Percentiles rank a stretch among this genome's conserved stretches.
phyloP scores from a whole-genome alignment of 2,888 invertebrate species.

The Autographa gamma region DNA sequence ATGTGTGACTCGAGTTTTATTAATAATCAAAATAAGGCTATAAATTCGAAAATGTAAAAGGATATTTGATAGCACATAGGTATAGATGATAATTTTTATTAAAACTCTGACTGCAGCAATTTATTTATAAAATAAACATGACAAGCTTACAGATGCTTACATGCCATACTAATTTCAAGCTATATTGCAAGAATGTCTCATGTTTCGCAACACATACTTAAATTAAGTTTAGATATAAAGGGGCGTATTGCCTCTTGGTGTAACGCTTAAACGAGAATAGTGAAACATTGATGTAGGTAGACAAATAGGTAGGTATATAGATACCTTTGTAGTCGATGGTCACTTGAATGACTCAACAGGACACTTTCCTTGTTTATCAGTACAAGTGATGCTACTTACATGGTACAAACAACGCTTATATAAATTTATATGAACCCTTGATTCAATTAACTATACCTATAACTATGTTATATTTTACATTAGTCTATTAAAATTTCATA shows the following conservation, averaged over 20 bases:
- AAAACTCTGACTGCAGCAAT: too few relatives aligned
- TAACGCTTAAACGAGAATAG: conserved; percentile 49
- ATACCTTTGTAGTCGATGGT: too few relatives aligned
- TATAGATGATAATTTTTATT: too few relatives aligned
- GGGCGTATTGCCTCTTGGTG: conserved; percentile 59
- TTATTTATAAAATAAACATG: too few relatives aligned
- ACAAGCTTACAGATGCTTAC: too few relatives aligned
- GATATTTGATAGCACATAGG: too few relatives aligned
- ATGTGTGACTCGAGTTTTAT: conserved; percentile 57
- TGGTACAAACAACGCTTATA: background rate
- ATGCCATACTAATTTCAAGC: too few relatives aligned
- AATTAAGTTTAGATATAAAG: conserved; percentile 56
- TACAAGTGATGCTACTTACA: conserved; percentile 10
- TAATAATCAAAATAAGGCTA: background rate
- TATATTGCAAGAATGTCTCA: conserved; percentile 39
- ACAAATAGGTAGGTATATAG: too few relatives aligned
- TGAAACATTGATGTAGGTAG: conserved; percentile 35
- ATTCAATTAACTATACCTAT: conserved; percentile 40
- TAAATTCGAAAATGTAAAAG: background rate
- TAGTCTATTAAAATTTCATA: conserved; percentile 71
- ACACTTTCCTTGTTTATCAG: too few relatives aligned
- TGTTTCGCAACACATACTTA: conserved; percentile 54
- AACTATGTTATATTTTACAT: conserved; percentile 62
- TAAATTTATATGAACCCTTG: background rate
- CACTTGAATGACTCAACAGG: background rate